Conservation (phyloP, 2,797 vertebrate genomes). For the Simalia tracyae region DNA sequence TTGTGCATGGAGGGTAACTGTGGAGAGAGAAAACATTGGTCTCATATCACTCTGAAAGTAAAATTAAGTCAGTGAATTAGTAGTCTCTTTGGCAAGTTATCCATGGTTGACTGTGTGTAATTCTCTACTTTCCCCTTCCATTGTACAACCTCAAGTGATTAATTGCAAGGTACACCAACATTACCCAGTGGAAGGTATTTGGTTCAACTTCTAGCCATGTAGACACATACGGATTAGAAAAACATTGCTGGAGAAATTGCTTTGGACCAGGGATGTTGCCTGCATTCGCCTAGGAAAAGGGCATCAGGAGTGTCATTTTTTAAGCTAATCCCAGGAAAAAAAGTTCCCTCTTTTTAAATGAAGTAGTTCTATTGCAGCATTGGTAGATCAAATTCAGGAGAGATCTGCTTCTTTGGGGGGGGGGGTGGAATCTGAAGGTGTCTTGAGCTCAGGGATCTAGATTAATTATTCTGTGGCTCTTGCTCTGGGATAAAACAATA, state of each 20-base stretch:
- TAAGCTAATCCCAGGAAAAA: background rate
- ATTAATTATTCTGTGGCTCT: background rate
- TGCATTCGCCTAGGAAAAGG: no score
- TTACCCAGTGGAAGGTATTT: no score
- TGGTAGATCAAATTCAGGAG: background rate
- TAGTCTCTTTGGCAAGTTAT: background rate
- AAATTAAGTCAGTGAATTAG: background rate
- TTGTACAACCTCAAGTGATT: background rate
- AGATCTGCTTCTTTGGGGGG: background rate
- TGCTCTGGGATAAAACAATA: constrained; percentile 50
- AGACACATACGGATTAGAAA: background rate
- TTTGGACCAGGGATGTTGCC: no score
- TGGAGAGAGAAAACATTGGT: background rate
- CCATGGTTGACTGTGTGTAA: background rate
- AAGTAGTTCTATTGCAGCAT: background rate
- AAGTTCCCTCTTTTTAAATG: background rate
- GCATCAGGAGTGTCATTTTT: no score
- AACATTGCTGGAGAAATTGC: background rate
- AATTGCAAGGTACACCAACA: background rate
- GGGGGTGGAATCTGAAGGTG: background rate
- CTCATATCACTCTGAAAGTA: background rate
- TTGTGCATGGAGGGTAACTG: background rate
- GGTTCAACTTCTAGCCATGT: background rate
- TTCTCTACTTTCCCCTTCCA: background rate
- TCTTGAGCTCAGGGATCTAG: background rate